These are phyloP conservation scores for Pristis pectinata DNA, from an alignment of 2,797 vertebrate species.

Conservation along the genomic window DNA sequence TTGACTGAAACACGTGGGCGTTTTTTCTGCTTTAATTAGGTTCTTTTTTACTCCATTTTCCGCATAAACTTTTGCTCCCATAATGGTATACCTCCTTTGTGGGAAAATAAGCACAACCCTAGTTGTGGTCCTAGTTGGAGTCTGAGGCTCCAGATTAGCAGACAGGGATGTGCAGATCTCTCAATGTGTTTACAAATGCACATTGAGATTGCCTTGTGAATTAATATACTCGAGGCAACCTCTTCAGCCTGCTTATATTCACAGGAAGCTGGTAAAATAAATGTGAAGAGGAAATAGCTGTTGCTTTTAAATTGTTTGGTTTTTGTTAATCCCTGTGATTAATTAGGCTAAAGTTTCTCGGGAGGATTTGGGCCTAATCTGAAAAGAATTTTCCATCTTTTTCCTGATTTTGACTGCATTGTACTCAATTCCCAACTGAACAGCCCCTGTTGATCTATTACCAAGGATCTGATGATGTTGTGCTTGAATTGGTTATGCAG, in stretches of 20 bases:
- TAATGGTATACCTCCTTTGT: background rate
- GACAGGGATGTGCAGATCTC: background rate
- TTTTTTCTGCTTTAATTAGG: background rate
- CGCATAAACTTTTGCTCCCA: background rate
- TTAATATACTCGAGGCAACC: background rate
- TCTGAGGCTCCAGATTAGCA: background rate
- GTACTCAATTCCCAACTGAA: background rate
- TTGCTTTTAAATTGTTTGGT: background rate
- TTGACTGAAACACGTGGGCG: background rate
- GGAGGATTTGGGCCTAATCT: background rate
- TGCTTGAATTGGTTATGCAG: background rate
- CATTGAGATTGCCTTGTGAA: background rate
- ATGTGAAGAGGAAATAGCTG: background rate
- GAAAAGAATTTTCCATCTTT: background rate
- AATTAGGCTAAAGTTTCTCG: background rate
- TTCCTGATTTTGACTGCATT: background rate
- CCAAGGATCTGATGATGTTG: background rate
- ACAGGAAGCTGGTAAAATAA: background rate
- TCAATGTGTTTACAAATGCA: constrained; percentile 12
- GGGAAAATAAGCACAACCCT: background rate
- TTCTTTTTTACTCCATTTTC: background rate
- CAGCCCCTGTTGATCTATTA: background rate
- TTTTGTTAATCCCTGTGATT: background rate
- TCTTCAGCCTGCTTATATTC: background rate
- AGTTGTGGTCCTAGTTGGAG: background rate